Evolutionary conservation across 2,797 vertebrate species (phyloP).

Genomic region (Australoheros facetus): DNA sequence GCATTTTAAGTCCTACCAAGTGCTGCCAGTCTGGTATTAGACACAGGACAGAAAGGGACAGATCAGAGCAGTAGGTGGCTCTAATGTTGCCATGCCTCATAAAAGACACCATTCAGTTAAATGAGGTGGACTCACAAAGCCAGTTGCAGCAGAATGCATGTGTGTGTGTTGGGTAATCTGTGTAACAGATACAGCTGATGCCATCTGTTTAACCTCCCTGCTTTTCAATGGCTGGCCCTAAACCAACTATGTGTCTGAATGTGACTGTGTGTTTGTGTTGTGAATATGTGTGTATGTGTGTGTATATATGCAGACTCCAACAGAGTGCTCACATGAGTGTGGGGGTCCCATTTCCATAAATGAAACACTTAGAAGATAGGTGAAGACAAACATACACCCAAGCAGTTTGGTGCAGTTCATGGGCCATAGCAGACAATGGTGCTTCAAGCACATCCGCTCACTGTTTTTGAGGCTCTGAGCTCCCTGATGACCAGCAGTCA

Average conservation of each 20-base stretch:
- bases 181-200: constrained; percentile 63
- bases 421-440: constrained; percentile 34
- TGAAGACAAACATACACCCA: constrained; percentile 46
- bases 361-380: constrained; percentile 50
- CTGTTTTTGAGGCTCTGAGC: constrained; percentile 22
- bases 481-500: constrained; percentile 50
- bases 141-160: constrained; percentile 18
- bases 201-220: constrained; percentile 78
- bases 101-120: constrained; percentile 75
- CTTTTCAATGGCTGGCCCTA: constrained; percentile 51
- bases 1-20: constrained; percentile 26
- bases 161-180: constrained; percentile 47
- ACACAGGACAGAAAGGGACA: constrained; percentile 55
- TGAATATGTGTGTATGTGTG: constrained; percentile 23
- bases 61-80: constrained; percentile 66
- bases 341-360: constrained; percentile 65
- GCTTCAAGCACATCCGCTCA: constrained; percentile 42
- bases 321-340: constrained; percentile 59
- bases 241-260: constrained; percentile 37
- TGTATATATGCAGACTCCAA: constrained; percentile 37
- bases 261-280: constrained; percentile 17
- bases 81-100: constrained; percentile 72
- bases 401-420: constrained; percentile 46
- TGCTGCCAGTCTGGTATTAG: constrained; percentile 49
- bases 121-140: constrained; percentile 75